Conservation (phyloP, 92 coral and sea anemone species). For the Phenganax subtilis region DNA sequence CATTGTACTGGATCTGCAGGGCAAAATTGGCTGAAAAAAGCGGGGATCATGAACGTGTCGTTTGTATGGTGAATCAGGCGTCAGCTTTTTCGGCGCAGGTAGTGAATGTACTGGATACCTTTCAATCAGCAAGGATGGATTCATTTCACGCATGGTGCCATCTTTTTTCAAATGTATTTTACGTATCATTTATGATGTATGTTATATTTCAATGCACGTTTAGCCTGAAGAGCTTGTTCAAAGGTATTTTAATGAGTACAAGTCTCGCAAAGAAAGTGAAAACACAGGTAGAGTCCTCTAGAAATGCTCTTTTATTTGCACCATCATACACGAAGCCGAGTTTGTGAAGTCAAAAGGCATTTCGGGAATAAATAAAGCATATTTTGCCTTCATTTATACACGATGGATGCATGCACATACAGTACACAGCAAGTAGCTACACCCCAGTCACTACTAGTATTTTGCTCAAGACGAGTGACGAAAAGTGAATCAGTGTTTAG, state of each 20-base stretch:
- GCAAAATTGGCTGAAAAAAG: conserved; percentile 73
- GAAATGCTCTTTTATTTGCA: not conserved
- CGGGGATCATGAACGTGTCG: conserved; percentile 66
- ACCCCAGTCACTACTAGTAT: too few species aligned
- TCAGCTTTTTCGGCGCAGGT: conserved; percentile 79
- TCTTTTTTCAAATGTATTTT: not conserved
- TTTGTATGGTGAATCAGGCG: conserved; percentile 73
- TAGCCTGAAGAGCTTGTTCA: conserved; percentile 15
- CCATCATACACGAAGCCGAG: not conserved
- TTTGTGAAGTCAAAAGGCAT: too few species aligned
- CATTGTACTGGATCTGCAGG: conserved; percentile 73
- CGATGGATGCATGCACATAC: too few species aligned
- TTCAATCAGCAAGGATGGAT: not conserved
- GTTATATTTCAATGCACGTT: not conserved
- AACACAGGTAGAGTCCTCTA: not conserved
- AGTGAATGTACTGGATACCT: not conserved
- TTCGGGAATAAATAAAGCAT: too few species aligned
- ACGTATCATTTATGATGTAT: not conserved
- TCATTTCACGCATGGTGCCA: not conserved
- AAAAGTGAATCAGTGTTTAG: too few species aligned
- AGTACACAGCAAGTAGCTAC: too few species aligned
- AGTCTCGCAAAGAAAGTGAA: not conserved
- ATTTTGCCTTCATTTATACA: too few species aligned
- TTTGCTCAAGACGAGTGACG: too few species aligned
- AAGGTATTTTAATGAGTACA: conserved; percentile 12